Evolutionary conservation across 2,888 invertebrate species (phyloP).

Genomic region (Resseliella maxima): DNA sequence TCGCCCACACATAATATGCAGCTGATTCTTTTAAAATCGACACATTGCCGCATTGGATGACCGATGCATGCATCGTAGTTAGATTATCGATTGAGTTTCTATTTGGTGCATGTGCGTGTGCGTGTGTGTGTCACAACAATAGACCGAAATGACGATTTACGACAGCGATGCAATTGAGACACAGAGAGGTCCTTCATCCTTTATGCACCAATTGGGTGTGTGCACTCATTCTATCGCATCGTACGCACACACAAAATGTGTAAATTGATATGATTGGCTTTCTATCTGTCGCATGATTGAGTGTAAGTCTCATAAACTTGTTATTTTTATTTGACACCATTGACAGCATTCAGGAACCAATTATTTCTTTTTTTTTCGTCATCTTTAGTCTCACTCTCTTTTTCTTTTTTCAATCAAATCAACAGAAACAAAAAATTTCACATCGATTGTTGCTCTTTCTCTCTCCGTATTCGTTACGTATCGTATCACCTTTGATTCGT

Average conservation of each 20-base stretch:
- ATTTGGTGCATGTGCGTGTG: not conserved
- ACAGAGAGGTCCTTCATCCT: conserved; percentile 45
- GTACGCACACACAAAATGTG: not conserved
- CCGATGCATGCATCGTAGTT: not conserved
- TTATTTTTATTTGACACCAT: conserved; percentile 54
- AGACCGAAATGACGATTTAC: not conserved
- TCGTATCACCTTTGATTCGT: not conserved
- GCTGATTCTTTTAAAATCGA: conserved; percentile 17
- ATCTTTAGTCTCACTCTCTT: not conserved
- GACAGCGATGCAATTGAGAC: not conserved
- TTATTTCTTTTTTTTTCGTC: not conserved
- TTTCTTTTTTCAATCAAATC: not conserved
- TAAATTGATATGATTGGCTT: conserved; percentile 55
- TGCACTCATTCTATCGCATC: not conserved
- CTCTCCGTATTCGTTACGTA: not conserved
- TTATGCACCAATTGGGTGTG: conserved; percentile 33
- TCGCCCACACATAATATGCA: not conserved
- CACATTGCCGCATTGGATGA: conserved; percentile 26
- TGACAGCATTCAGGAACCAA: conserved; percentile 54
- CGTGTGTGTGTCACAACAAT: not conserved
- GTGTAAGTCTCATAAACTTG: conserved; percentile 43
- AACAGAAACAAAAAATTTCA: not conserved
- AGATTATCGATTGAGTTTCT: not conserved
- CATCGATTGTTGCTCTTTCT: not conserved
- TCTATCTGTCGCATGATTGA: conserved; percentile 46